Conservation (phyloP, 2,888 invertebrate genomes). For the Pachliopta kotzebuea region DNA sequence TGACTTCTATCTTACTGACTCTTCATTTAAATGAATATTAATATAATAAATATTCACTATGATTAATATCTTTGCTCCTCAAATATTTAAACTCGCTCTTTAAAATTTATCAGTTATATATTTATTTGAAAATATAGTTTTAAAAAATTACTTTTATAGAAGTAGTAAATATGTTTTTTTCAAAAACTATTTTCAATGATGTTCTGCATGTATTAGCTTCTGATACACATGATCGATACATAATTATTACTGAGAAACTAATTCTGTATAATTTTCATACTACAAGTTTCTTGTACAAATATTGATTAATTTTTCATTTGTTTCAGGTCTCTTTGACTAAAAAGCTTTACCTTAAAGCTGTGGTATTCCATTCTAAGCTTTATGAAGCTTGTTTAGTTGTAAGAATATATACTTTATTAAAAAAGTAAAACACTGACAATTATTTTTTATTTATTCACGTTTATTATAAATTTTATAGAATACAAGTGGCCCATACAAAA, state of each 20-base stretch:
- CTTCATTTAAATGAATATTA: too few species aligned
- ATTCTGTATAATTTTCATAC: background rate
- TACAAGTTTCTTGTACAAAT: background rate
- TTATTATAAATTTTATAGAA: too few species aligned
- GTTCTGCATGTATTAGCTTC: slow-evolving; percentile 82
- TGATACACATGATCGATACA: slow-evolving; percentile 64
- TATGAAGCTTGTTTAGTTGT: slow-evolving; percentile 71
- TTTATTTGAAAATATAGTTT: too few species aligned
- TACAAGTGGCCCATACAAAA: too few species aligned
- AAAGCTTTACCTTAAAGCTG: slow-evolving; percentile 68
- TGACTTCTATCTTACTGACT: too few species aligned
- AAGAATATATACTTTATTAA: slow-evolving; percentile 66
- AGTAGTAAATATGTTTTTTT: background rate
- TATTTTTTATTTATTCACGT: slow-evolving; percentile 32
- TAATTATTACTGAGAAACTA: slow-evolving; percentile 47
- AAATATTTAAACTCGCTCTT: too few species aligned
- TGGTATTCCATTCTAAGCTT: slow-evolving; percentile 70
- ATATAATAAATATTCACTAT: too few species aligned
- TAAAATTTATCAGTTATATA: too few species aligned
- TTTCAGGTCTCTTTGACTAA: slow-evolving; percentile 89
- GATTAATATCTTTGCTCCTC: too few species aligned
- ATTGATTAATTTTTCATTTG: slow-evolving; percentile 53
- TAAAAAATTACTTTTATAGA: too few species aligned
- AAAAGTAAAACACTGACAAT: slow-evolving; percentile 49
- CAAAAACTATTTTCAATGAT: slow-evolving; percentile 59